A percentile compares a stretch with the other conserved stretches of the same genome.
Evolutionary conservation across 2,113 vertebrate species (phyloP).

Genomic region (Vimba vimba): DNA sequence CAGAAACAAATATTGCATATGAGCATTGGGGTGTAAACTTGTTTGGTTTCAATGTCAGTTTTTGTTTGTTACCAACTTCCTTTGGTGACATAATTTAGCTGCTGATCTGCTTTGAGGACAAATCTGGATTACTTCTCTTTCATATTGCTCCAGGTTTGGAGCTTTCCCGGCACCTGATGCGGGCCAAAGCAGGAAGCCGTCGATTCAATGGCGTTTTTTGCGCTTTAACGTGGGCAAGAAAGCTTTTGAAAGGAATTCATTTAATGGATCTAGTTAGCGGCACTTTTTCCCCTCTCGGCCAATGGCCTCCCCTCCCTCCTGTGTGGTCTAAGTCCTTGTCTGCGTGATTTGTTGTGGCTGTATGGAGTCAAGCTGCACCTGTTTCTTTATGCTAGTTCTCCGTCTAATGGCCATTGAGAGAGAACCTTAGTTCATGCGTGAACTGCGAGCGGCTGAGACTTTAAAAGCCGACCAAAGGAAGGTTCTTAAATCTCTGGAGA

Average conservation of each 20-base stretch:
- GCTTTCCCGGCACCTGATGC: not conserved
- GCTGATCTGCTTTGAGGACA: slow-evolving; percentile 33
- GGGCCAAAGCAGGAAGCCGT: slow-evolving; percentile 50
- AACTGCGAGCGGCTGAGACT: slow-evolving; percentile 30
- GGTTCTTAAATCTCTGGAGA: slow-evolving; percentile 55
- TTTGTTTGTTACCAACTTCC: not conserved
- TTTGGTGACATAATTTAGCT: not conserved
- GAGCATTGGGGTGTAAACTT: slow-evolving; percentile 13
- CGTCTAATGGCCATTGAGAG: slow-evolving; percentile 49
- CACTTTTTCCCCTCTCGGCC: slow-evolving; percentile 1
- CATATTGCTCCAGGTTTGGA: slow-evolving; percentile 46
- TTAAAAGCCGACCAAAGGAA: slow-evolving; percentile 29
- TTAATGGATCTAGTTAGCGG: slow-evolving; percentile 44
- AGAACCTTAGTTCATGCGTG: slow-evolving; percentile 30
- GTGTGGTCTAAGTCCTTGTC: slow-evolving; percentile 59
- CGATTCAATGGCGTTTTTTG: slow-evolving; percentile 11
- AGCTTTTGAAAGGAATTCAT: slow-evolving; percentile 45
- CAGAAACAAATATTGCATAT: slow-evolving; percentile 1
- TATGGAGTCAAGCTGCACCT: slow-evolving; percentile 55
- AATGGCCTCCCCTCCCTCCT: slow-evolving; percentile 27
- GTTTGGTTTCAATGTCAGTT: not conserved
- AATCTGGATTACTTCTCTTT: slow-evolving; percentile 50
- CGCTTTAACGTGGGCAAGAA: not conserved
- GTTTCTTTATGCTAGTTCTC: slow-evolving; percentile 45
- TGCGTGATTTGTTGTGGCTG: slow-evolving; percentile 56